A percentile compares a stretch with the other conserved stretches of the same genome.
Conservation (phyloP, 2,797 vertebrate species). For the Microcaecilia unicolor region DNA sequence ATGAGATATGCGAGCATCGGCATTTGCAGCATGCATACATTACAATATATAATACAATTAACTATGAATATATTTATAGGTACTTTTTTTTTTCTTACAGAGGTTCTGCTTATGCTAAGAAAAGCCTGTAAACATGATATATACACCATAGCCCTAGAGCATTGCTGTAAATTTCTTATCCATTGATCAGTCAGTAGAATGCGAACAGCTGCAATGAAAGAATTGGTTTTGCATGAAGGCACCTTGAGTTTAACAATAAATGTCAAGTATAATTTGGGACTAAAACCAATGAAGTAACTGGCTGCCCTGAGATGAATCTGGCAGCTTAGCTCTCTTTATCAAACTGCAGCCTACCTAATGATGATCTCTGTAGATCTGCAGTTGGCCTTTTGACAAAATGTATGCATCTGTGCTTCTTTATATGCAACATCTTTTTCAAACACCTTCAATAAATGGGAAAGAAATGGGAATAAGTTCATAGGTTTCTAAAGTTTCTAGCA, state of each 20-base stretch:
- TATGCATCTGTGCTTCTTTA: background rate
- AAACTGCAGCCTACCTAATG: slow-evolving; percentile 4
- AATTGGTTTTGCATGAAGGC: slow-evolving; percentile 9
- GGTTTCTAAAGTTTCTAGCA: background rate
- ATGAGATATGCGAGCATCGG: no score
- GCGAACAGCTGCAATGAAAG: background rate
- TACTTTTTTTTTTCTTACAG: slow-evolving; percentile 1
- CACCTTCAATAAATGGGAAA: background rate
- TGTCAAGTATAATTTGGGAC: slow-evolving; percentile 19
- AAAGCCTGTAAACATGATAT: slow-evolving; percentile 1
- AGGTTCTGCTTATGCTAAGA: slow-evolving; percentile 13
- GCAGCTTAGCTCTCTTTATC: slow-evolving; percentile 18
- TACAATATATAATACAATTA: no score
- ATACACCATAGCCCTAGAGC: background rate
- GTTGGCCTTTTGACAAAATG: background rate
- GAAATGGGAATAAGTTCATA: background rate
- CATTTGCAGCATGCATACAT: no score
- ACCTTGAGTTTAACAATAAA: slow-evolving; percentile 33
- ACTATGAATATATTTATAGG: no score
- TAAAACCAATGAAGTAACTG: slow-evolving; percentile 15
- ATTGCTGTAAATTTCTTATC: slow-evolving; percentile 16
- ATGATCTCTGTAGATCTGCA: slow-evolving; percentile 3
- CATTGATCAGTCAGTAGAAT: slow-evolving; percentile 28
- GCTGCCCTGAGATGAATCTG: slow-evolving; percentile 14
- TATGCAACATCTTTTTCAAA: background rate